phyloP scores from a whole-genome alignment of 2,797 vertebrate genomes.

The Danio kyathit region DNA sequence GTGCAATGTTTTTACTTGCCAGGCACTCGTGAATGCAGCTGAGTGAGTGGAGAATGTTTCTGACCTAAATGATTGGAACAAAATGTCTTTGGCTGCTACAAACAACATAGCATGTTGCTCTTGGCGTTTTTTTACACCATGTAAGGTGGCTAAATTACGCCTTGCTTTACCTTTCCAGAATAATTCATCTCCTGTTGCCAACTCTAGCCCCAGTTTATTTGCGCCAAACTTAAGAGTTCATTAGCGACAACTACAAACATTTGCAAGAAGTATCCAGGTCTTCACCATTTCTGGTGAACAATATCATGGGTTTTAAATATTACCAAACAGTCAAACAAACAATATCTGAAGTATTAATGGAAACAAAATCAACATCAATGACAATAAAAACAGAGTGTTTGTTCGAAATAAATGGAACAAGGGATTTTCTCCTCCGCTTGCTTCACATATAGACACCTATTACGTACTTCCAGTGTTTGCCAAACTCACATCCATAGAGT shows the following conservation, averaged over 20 bases:
- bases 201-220: neutral
- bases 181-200: conserved; percentile 11
- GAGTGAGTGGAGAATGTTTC: neutral
- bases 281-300: conserved; percentile 17
- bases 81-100: neutral
- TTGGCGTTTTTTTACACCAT: conserved; percentile 14
- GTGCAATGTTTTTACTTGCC: neutral
- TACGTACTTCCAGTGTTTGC: conserved; percentile 97
- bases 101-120: conserved; percentile 22
- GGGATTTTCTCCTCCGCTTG: conserved; percentile 82
- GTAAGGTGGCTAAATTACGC: neutral
- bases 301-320: conserved; percentile 37
- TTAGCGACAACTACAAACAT: neutral
- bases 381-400: conserved; percentile 70
- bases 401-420: conserved; percentile 79
- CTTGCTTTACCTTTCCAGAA: neutral
- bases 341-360: conserved; percentile 49
- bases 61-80: conserved; percentile 2
- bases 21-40: neutral
- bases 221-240: neutral
- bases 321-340: conserved; percentile 26
- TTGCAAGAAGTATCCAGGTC: neutral
- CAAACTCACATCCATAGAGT: conserved; percentile 69
- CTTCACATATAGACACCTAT: conserved; percentile 94
- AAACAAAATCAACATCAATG: conserved; percentile 61